Conservation (phyloP, 2,113 vertebrate genomes). For the Piaya cayana region DNA sequence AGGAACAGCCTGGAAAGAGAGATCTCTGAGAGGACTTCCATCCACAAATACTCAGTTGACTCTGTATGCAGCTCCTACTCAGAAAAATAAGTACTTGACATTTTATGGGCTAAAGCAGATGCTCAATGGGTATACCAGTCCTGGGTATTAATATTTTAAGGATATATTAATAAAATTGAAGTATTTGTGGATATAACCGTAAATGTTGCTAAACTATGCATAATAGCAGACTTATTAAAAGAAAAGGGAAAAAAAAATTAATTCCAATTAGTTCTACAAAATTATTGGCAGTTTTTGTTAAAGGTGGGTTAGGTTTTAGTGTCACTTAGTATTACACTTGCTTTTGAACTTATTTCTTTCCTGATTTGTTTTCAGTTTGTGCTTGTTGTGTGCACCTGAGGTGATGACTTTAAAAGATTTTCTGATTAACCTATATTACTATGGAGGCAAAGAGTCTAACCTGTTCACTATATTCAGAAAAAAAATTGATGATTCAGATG, state of each 20-base stretch:
- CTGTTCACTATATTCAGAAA: neutral
- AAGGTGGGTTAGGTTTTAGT: neutral
- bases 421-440: conserved; percentile 49
- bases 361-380: conserved; percentile 10
- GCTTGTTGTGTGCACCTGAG: neutral
- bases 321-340: neutral
- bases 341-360: neutral
- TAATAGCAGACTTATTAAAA: neutral
- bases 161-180: neutral
- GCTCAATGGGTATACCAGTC: neutral
- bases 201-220: neutral
- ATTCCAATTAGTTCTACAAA: neutral
- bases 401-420: neutral
- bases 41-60: neutral
- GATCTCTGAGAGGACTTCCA: neutral
- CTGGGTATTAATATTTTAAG: neutral
- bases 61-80: neutral
- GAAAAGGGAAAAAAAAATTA: neutral
- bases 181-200: neutral
- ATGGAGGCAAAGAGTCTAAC: conserved; percentile 35
- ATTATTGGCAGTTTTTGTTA: neutral
- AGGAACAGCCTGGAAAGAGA: neutral
- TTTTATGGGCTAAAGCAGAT: neutral
- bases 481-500: neutral
- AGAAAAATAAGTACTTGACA: neutral